Conservation (phyloP, 2,113 vertebrate genomes). For the Myanophis thanlyinensis region DNA sequence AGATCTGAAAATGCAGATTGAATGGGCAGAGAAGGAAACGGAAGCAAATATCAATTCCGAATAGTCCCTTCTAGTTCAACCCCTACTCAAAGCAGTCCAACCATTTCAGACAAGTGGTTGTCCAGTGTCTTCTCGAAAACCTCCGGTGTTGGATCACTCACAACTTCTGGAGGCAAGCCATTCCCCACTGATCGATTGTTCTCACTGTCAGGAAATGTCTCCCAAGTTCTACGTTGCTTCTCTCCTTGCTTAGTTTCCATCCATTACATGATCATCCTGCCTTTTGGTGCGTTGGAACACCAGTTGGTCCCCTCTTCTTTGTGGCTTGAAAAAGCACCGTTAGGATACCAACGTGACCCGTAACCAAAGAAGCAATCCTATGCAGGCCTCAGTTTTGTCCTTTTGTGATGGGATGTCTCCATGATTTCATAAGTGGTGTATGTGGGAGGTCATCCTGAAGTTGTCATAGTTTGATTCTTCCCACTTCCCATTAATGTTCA, state of each 20-base stretch:
- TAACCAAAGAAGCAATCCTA: neutral
- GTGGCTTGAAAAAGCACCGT: no score
- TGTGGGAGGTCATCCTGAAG: neutral
- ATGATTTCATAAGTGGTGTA: neutral
- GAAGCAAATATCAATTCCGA: neutral
- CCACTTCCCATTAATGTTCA: neutral
- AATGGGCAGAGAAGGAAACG: neutral
- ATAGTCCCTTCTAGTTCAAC: neutral
- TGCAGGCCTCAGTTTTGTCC: neutral
- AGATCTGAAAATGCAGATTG: neutral
- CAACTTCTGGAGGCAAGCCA: no score
- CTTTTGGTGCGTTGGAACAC: neutral
- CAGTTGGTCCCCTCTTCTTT: neutral
- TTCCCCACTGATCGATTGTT: no score
- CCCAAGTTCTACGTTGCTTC: no score
- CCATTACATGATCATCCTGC: neutral
- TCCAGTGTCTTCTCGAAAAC: no score
- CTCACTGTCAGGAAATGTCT: no score
- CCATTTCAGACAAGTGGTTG: no score
- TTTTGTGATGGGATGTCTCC: neutral
- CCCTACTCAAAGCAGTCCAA: neutral
- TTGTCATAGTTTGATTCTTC: neutral
- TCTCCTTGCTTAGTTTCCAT: no score
- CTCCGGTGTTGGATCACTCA: no score
- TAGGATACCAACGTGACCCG: neutral